phyloP scores from a whole-genome alignment of 2,113 vertebrate genomes.

The Vireo altiloquus region DNA sequence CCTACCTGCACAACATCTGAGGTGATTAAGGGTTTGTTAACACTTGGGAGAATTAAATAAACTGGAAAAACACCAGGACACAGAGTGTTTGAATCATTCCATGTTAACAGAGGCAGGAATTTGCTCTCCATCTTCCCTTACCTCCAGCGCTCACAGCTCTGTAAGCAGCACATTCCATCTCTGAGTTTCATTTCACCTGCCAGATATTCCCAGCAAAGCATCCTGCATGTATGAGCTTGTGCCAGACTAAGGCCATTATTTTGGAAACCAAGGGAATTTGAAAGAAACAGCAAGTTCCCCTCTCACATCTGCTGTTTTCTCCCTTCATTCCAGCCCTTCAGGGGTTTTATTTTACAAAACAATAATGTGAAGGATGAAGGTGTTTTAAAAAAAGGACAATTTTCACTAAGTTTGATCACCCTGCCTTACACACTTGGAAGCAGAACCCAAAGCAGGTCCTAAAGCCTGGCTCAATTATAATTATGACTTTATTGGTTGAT shows the following conservation, averaged over 20 bases:
- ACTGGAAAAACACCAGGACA: not conserved
- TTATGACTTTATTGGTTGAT: not conserved
- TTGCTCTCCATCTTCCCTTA: not conserved
- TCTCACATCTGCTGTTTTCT: not conserved
- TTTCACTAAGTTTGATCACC: not conserved
- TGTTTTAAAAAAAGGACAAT: not conserved
- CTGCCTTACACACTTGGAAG: not conserved
- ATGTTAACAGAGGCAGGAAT: not conserved
- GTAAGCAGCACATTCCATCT: not conserved
- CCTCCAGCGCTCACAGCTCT: not conserved
- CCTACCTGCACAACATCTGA: not conserved
- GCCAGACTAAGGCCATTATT: not conserved
- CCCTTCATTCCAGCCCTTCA: not conserved
- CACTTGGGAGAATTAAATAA: not conserved
- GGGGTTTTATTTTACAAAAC: not conserved
- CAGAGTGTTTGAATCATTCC: not conserved
- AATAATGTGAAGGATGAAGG: not conserved
- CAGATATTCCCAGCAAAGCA: not conserved
- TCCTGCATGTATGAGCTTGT: not conserved
- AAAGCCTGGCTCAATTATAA: not conserved
- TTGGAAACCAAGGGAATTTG: not conserved
- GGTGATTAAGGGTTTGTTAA: not conserved
- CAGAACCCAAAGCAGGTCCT: not conserved
- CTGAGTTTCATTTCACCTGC: not conserved
- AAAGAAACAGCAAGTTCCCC: not conserved